A percentile compares a stretch with the other conserved stretches of the same genome.
phyloP scores from a whole-genome alignment of 2,797 vertebrate genomes.

The Eleutherodactylus coqui region DNA sequence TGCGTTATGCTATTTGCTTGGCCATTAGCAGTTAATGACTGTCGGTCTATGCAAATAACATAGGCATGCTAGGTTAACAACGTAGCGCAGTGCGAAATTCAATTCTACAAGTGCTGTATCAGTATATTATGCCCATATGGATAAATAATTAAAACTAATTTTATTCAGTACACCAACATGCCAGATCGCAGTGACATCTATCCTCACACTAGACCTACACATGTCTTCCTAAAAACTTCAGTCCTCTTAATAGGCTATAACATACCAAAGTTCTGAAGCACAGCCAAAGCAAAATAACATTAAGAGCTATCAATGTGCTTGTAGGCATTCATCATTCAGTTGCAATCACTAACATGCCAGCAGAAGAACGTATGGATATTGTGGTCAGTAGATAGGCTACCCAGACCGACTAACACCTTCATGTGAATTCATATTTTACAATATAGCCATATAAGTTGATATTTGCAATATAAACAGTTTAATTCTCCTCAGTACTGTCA shows the following conservation, averaged over 20 bases:
- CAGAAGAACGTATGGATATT: neutral
- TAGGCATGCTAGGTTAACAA: no score
- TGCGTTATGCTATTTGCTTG: no score
- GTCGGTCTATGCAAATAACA: no score
- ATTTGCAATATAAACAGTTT: neutral
- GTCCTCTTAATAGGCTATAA: neutral
- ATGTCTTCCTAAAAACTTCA: neutral
- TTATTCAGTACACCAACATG: neutral
- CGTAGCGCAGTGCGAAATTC: no score
- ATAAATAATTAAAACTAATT: no score
- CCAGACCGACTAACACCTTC: neutral
- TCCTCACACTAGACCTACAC: neutral
- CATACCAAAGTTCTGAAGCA: neutral
- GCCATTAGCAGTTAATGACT: no score
- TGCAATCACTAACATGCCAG: neutral
- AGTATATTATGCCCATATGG: no score
- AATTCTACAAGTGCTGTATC: no score
- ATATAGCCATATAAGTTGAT: neutral
- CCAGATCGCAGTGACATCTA: neutral
- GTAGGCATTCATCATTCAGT: neutral
- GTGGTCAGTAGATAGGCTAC: neutral
- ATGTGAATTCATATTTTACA: neutral
- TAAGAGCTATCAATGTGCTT: neutral
- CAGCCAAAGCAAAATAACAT: neutral
- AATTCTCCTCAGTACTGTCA: neutral